Evolutionary conservation across 2,113 vertebrate species (phyloP).

Genomic region (Symphodus melops): DNA sequence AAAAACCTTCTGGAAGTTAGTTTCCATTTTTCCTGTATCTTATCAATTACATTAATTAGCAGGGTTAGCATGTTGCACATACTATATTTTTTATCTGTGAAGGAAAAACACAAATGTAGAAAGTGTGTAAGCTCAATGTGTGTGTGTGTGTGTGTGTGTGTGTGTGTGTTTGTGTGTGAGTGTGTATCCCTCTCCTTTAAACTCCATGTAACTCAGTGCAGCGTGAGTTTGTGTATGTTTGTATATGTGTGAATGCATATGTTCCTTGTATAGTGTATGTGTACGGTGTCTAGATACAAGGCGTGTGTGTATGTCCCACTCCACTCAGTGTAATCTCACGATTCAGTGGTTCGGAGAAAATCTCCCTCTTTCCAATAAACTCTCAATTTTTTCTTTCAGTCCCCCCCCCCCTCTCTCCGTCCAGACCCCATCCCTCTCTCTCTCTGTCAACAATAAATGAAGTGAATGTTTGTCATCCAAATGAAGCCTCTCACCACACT

Average conservation of each 20-base stretch:
- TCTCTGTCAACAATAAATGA: conserved; percentile 62
- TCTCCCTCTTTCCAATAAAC: conserved; percentile 81
- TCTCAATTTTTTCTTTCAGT: conserved; percentile 49
- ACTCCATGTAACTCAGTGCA: conserved; percentile 26
- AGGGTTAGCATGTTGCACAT: not conserved
- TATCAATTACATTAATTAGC: not conserved
- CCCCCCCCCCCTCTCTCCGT: conserved; percentile 26
- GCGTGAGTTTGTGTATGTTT: conserved; percentile 26
- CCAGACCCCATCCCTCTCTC: conserved; percentile 1
- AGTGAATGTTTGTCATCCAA: conserved; percentile 70
- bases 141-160: not conserved
- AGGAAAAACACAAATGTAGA: not conserved
- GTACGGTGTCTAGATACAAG: conserved; percentile 26
- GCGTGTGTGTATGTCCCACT: conserved; percentile 44
- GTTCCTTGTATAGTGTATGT: conserved; percentile 22
- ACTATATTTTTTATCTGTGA: conserved; percentile 5
- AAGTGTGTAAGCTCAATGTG: no score
- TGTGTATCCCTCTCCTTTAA: not conserved
- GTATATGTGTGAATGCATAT: conserved; percentile 20
- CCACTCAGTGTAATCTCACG: conserved; percentile 83
- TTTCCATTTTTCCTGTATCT: not conserved
- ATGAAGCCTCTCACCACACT: conserved; percentile 54
- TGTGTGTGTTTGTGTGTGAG: not conserved
- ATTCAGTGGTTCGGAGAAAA: conserved; percentile 84
- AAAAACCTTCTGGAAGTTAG: not conserved